Base-by-base conservation (phyloP, 23 tunicate species). In the Clavelina lepadiformis region DNA sequence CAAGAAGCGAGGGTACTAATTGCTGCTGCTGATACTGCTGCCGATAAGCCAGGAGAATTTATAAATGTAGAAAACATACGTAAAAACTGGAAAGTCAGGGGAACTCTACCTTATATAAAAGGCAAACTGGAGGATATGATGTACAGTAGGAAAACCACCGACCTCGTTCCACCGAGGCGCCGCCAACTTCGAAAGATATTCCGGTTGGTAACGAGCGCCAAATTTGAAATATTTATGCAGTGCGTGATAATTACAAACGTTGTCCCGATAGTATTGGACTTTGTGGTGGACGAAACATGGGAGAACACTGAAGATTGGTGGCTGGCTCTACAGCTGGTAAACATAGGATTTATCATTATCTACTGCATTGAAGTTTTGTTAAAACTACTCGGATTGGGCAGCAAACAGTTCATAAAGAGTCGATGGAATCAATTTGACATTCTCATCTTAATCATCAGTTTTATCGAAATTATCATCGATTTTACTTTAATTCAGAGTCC, bases 371-470 rank as follows among this genome's bases (percentile, higher is more conserved):
- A 66, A 46, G 6, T 63, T 53, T 73, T 31, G 8, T 62, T 44
- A 37, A 38, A 86, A 86, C 28, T 78, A 0, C 31, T 54, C 18
- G 95, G 95, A 2, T 52, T 86, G 45, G 95, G 95, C n/a, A 30
- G 35, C 49, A 51, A 66, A 58, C 86, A 86, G 61, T 78, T 47
- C 54, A 57, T 66, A 64, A 65, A 47, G 3, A 67, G 61, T 35
- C 49, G 64, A 23, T 86, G 95, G 95, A 86, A 80, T 35, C 72
- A 82, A 71, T 72, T 86, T 47, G 95, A 86, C 67, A 51, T 86
- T 58, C 37, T 79, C 76, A 79, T 86, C 38, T 76, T 86, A 36
- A 18, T 73, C 28, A 22, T 72, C 31, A 66, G 73, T 50, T 78
- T 78, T 49, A 56, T 73, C 4, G 95, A 86, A 38, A 71, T 86